Evolutionary conservation across 2,888 invertebrate genomes (phyloP).

Genomic region (Oscheius myriophilus): DNA sequence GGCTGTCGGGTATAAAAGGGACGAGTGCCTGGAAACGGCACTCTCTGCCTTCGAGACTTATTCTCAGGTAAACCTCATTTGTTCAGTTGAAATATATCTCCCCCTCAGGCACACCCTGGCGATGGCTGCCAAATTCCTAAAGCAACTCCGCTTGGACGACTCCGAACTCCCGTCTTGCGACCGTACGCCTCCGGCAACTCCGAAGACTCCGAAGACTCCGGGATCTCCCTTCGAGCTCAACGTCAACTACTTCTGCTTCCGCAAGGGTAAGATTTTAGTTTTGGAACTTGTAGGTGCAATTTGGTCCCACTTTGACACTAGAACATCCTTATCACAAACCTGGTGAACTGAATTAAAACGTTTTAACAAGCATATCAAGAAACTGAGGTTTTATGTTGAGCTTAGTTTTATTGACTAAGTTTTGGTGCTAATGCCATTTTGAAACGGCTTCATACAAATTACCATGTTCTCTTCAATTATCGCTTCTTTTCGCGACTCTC

Average conservation of each 20-base stretch:
- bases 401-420: no score
- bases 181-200: slow-evolving; percentile 42
- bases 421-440: no score
- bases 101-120: slow-evolving; percentile 20
- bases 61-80: slow-evolving; percentile 17
- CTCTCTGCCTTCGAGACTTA: slow-evolving; percentile 27
- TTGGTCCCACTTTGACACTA: background rate
- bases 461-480: no score
- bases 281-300: no score
- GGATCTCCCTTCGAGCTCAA: slow-evolving; percentile 50
- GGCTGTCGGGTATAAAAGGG: slow-evolving; percentile 24
- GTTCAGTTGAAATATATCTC: background rate
- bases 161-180: slow-evolving; percentile 38
- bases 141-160: slow-evolving; percentile 47
- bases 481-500: no score
- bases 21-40: slow-evolving; percentile 6
- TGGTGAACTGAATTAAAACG: no score
- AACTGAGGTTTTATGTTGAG: no score
- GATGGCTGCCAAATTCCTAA: slow-evolving; percentile 33
- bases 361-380: no score
- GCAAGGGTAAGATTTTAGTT: slow-evolving; percentile 44
- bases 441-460: no score
- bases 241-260: slow-evolving; percentile 48
- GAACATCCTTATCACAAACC: no score
- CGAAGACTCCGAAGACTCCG: slow-evolving; percentile 47